Percentiles rank a stretch among this genome's conserved stretches.
Evolutionary conservation across 2,888 invertebrate genomes (phyloP).

Genomic region (Plutella xylostella): DNA sequence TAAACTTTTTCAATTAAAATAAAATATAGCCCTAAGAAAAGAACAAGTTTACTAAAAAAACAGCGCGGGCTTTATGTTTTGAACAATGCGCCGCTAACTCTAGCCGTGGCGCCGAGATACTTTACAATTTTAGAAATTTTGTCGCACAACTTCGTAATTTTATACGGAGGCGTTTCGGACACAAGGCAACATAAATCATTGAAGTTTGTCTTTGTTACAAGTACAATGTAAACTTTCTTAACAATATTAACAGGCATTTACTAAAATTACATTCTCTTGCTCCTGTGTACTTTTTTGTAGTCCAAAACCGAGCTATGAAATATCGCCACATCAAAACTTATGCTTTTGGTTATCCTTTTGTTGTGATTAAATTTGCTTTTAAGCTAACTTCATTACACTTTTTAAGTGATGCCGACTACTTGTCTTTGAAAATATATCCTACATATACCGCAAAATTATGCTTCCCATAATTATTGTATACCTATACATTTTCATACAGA

Average conservation of each 20-base stretch:
- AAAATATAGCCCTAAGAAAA: too few species aligned
- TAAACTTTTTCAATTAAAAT: too few species aligned
- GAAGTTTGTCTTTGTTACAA: constrained; percentile 14
- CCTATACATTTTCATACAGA: too few species aligned
- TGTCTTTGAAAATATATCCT: neutral
- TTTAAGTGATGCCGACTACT: neutral
- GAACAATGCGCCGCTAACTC: constrained; percentile 26
- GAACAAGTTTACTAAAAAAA: too few species aligned
- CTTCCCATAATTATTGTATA: too few species aligned
- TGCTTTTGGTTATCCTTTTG: too few species aligned
- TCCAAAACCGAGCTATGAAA: neutral
- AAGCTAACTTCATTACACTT: neutral
- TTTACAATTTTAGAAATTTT: constrained; percentile 64
- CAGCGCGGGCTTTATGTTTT: too few species aligned
- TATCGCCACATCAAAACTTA: neutral
- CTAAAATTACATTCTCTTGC: neutral
- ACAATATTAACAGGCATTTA: constrained; percentile 8
- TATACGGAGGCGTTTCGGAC: constrained; percentile 30
- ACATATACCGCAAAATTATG: too few species aligned
- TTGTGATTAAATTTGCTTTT: neutral
- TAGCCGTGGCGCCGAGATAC: constrained; percentile 29
- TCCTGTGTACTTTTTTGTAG: neutral
- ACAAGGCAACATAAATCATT: constrained; percentile 49
- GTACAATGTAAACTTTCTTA: constrained; percentile 11
- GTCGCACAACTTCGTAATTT: constrained; percentile 43